Conservation (phyloP, 2,113 vertebrate genomes). For the Pristiophorus japonicus region DNA sequence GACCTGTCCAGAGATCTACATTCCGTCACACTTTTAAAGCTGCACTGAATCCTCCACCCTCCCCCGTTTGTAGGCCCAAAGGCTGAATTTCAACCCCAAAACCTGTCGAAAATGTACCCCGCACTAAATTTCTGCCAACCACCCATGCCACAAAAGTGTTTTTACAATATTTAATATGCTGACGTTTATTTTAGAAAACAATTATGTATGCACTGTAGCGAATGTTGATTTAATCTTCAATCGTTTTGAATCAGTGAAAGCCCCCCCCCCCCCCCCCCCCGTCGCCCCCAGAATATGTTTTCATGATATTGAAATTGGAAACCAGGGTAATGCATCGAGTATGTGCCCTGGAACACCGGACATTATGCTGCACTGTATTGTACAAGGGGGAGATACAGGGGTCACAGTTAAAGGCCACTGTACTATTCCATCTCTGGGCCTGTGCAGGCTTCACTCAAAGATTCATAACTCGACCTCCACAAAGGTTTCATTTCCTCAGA, state of each 20-base stretch:
- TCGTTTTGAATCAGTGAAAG: not conserved
- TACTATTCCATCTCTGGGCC: not conserved
- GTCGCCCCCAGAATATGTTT: not conserved
- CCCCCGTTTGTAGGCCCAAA: slow-evolving; percentile 18
- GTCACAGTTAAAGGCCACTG: not conserved
- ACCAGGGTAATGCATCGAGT: not conserved
- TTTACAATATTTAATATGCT: not conserved
- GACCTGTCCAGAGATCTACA: slow-evolving; percentile 35
- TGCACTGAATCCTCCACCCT: not conserved
- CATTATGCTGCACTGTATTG: not conserved
- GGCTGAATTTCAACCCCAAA: slow-evolving; percentile 18
- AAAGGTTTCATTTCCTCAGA: not conserved
- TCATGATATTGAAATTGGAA: not conserved
- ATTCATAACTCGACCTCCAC: not conserved
- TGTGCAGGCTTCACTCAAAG: not conserved
- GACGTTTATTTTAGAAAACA: not conserved
- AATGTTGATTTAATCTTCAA: not conserved
- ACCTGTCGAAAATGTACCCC: not conserved
- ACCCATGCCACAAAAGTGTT: not conserved
- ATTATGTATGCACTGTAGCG: not conserved
- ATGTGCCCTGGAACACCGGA: not conserved
- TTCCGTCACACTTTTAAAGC: slow-evolving; percentile 36
- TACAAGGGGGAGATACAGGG: not conserved
- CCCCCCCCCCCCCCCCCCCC: not conserved
- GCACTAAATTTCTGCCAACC: slow-evolving; percentile 23